Conservation (phyloP, 2,888 invertebrate genomes). For the Athalia cordata region DNA sequence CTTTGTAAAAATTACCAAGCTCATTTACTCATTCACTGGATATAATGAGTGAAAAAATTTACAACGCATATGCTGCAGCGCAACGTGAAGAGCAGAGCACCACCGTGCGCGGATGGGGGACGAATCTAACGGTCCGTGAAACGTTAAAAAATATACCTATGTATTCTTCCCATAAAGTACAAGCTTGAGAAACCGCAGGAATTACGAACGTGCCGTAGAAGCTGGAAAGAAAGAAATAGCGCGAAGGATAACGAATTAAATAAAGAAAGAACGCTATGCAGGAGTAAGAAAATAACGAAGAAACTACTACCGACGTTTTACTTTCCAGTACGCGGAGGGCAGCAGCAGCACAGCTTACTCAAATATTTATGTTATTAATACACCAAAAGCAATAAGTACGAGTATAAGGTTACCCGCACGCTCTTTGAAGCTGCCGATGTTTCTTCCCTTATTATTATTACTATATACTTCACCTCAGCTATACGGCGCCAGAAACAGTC, state of each 20-base stretch:
- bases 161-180: constrained; percentile 22
- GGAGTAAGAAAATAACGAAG: constrained; percentile 1
- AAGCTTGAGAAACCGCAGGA: constrained; percentile 19
- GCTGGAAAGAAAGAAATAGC: not conserved
- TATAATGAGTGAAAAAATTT: not conserved
- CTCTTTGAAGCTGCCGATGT: constrained; percentile 42
- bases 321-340: not conserved
- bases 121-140: constrained; percentile 31
- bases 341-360: constrained; percentile 25
- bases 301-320: constrained; percentile 21
- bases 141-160: constrained; percentile 19
- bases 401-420: constrained; percentile 33
- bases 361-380: constrained; percentile 45
- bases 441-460: constrained; percentile 15
- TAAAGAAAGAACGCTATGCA: constrained; percentile 19
- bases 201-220: not conserved
- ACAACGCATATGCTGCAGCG: not conserved
- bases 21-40: not conserved
- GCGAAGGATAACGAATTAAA: constrained; percentile 12
- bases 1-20: not conserved
- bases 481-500: constrained; percentile 3
- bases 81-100: not conserved
- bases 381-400: constrained; percentile 43
- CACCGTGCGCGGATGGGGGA: not conserved
- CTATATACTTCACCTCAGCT: not conserved